These are phyloP conservation scores for Hypanus sabinus DNA, from an alignment of 2,113 vertebrate genomes.

Conservation along the genomic window DNA sequence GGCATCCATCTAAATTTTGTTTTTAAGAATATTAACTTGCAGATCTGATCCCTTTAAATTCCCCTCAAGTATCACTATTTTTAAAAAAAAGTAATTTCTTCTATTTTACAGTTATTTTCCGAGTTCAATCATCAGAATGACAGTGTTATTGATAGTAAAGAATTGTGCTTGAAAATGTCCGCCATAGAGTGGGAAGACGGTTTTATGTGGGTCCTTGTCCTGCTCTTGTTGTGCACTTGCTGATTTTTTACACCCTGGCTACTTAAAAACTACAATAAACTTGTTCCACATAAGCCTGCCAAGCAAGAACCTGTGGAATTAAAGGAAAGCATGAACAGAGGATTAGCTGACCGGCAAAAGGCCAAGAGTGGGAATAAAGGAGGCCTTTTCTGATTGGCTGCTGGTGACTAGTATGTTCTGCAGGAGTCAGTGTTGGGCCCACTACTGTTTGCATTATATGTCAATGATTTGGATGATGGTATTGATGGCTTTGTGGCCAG, in stretches of 20 bases:
- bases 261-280: neutral
- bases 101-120: neutral
- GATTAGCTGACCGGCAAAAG: too few relatives aligned
- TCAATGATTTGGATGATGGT: too few relatives aligned
- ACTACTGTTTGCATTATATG: too few relatives aligned
- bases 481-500: too few relatives aligned
- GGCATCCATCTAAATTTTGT: neutral
- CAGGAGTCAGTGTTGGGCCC: too few relatives aligned
- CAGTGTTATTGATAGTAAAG: neutral
- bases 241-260: neutral
- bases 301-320: too few relatives aligned
- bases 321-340: too few relatives aligned
- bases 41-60: neutral
- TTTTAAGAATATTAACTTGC: neutral
- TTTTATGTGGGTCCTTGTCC: neutral
- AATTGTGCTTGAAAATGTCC: neutral
- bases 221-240: neutral
- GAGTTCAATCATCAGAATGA: neutral
- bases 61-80: neutral
- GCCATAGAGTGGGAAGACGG: neutral
- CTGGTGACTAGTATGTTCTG: too few relatives aligned
- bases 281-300: neutral
- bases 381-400: too few relatives aligned
- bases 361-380: too few relatives aligned
- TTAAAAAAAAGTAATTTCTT: neutral